Evolutionary conservation across 2,113 vertebrate species (phyloP).

Genomic region (Scomber scombrus): DNA sequence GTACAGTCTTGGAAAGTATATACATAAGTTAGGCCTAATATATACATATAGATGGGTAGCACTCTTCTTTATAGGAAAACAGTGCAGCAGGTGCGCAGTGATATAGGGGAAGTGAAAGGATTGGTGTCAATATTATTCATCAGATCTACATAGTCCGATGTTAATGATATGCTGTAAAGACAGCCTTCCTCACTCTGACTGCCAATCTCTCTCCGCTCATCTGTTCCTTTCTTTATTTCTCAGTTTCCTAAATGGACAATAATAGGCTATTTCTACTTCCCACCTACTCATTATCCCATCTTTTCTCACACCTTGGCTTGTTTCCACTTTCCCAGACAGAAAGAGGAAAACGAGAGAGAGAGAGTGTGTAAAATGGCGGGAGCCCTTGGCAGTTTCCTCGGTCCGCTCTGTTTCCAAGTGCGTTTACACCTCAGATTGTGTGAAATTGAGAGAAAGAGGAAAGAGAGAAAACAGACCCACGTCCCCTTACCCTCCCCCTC

Average conservation of each 20-base stretch:
- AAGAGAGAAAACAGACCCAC: constrained; percentile 35
- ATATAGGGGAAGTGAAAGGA: not conserved
- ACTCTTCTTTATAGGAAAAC: not conserved
- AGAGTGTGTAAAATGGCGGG: constrained; percentile 5
- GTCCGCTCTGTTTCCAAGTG: constrained; percentile 42
- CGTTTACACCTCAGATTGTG: constrained; percentile 64
- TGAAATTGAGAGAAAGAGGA: constrained; percentile 48
- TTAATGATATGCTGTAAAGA: not conserved
- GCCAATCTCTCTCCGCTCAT: not conserved
- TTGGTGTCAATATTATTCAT: not conserved
- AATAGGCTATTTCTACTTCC: constrained; percentile 36
- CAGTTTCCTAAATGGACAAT: constrained; percentile 21
- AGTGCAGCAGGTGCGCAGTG: not conserved
- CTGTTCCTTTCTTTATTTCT: not conserved
- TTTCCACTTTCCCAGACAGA: constrained; percentile 15
- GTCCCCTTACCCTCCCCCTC: not conserved
- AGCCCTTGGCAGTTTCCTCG: constrained; percentile 30
- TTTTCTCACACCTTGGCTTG: constrained; percentile 25
- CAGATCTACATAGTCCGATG: not conserved
- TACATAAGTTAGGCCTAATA: not conserved
- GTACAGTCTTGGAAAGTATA: not conserved
- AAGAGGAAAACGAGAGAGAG: not conserved
- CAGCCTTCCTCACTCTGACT: not conserved
- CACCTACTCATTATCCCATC: constrained; percentile 35
- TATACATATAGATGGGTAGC: not conserved